Conservation (phyloP, 2,797 vertebrate genomes). For the Catharus ustulatus region DNA sequence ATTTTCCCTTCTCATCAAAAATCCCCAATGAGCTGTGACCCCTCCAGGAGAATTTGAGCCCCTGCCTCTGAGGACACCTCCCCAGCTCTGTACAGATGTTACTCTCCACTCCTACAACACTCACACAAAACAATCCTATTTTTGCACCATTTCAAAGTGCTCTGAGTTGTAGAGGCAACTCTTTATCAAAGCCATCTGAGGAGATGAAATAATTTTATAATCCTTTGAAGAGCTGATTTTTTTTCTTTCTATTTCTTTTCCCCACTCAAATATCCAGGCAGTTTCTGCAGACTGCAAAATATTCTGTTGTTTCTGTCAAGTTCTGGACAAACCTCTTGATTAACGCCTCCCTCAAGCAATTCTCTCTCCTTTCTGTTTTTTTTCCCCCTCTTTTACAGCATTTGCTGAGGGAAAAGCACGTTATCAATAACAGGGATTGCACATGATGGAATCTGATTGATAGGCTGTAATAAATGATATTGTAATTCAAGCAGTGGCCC, state of each 20-base stretch:
- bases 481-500: slow-evolving; percentile 36
- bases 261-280: neutral
- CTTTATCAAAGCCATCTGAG: slow-evolving; percentile 25
- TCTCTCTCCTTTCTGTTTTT: neutral
- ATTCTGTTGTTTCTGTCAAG: neutral
- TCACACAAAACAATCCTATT: neutral
- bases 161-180: neutral
- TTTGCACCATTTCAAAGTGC: neutral
- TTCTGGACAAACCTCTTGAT: neutral
- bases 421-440: neutral
- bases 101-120: neutral
- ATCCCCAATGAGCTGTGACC: neutral
- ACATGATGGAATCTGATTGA: slow-evolving; percentile 38
- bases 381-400: neutral
- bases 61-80: neutral
- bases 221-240: neutral
- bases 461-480: slow-evolving; percentile 39
- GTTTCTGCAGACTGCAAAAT: neutral
- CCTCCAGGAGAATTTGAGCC: neutral
- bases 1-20: neutral
- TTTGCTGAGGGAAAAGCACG: neutral
- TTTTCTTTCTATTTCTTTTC: neutral
- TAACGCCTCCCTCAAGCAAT: neutral
- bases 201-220: slow-evolving; percentile 45
- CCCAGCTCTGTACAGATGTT: neutral